Evolutionary conservation across 2,888 invertebrate genomes (phyloP).

Genomic region (Scaptomyza polygonia): DNA sequence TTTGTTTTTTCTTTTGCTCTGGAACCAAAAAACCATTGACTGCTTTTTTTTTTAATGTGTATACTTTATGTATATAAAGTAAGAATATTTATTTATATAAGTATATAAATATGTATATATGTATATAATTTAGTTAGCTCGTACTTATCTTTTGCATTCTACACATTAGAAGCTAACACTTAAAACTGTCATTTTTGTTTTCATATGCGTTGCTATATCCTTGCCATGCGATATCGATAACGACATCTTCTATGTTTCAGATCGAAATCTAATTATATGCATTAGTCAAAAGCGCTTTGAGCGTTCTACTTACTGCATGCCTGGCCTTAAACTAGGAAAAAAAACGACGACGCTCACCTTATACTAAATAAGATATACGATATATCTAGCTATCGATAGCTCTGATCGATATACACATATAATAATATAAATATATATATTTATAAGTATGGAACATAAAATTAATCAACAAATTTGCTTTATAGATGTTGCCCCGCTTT

Average conservation of each 20-base stretch:
- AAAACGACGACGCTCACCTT: constrained; percentile 23
- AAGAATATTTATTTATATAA: constrained; percentile 58
- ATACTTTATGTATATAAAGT: constrained; percentile 65
- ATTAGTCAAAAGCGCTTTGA: constrained; percentile 74
- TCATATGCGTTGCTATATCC: constrained; percentile 78
- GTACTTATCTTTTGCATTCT: constrained; percentile 24
- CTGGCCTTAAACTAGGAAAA: constrained; percentile 67
- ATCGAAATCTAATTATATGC: constrained; percentile 38
- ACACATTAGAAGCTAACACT: constrained; percentile 73
- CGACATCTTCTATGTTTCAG: constrained; percentile 13
- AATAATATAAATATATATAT: constrained; percentile 24
- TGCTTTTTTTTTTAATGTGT: constrained; percentile 61
- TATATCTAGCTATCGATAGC: constrained; percentile 40
- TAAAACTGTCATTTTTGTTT: constrained; percentile 60
- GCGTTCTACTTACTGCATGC: constrained; percentile 67
- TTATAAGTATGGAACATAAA: constrained; percentile 66
- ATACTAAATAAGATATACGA: constrained; percentile 38
- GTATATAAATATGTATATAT: constrained; percentile 67
- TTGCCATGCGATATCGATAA: constrained; percentile 34
- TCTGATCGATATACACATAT: constrained; percentile 30
- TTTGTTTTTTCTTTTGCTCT: constrained; percentile 38
- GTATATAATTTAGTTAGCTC: constrained; percentile 31
- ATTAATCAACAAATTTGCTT: constrained; percentile 71
- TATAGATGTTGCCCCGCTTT: constrained; percentile 52
- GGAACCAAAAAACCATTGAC: constrained; percentile 78